These are phyloP conservation scores for Dynastes tityus DNA, from an alignment of 2,888 invertebrate species.

Conservation along the genomic window DNA sequence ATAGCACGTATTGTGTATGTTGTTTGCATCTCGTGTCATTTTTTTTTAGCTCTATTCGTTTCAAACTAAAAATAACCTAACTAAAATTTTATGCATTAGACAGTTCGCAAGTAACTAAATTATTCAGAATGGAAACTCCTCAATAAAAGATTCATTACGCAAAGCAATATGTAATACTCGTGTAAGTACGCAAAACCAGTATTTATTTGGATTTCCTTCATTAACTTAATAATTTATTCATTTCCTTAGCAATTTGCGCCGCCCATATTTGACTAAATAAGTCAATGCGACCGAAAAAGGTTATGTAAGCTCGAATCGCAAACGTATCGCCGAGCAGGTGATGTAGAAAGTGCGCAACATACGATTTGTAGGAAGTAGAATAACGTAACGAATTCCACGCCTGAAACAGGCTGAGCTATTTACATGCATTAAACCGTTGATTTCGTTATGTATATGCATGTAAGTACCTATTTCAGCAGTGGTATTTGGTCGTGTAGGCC, in stretches of 20 bases:
- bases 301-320: conserved; percentile 37
- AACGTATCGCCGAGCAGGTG: conserved; percentile 18
- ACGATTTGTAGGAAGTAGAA: conserved; percentile 36
- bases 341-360: conserved; percentile 27
- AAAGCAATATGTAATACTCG: no score
- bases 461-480: background rate
- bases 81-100: no score
- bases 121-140: background rate
- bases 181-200: no score
- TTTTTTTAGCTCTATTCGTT: no score
- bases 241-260: background rate
- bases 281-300: conserved; percentile 5
- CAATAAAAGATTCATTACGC: no score
- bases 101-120: background rate
- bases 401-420: conserved; percentile 29
- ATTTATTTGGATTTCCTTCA: no score
- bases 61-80: no score
- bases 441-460: conserved; percentile 4
- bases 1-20: no score
- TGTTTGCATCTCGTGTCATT: no score
- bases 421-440: conserved; percentile 33
- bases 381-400: conserved; percentile 38
- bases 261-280: background rate
- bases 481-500: background rate
- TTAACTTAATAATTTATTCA: no score